phyloP scores from a whole-genome alignment of 2,797 vertebrate genomes.

The Bufotes viridis region DNA sequence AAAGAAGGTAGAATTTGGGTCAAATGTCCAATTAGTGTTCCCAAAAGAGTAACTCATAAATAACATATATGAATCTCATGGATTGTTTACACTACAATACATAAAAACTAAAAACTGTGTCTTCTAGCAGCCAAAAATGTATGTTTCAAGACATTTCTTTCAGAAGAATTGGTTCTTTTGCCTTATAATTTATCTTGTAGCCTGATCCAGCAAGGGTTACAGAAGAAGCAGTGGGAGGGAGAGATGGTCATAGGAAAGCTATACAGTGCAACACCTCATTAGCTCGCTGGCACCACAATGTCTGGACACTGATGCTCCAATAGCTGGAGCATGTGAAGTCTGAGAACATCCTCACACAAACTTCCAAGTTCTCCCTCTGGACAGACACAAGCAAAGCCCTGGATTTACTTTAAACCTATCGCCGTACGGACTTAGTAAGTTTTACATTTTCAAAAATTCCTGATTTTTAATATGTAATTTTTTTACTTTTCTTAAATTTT shows the following conservation, averaged over 20 bases:
- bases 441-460: neutral
- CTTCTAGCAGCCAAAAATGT: neutral
- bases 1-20: no score
- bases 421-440: neutral
- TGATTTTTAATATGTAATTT: neutral
- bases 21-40: no score
- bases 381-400: neutral
- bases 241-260: constrained; percentile 30
- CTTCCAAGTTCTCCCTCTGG: constrained; percentile 26
- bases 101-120: neutral
- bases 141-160: no score
- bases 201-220: constrained; percentile 52
- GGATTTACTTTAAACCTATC: neutral
- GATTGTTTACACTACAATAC: no score
- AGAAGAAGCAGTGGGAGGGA: constrained; percentile 43
- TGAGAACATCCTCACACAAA: constrained; percentile 6
- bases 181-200: neutral
- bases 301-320: constrained; percentile 50
- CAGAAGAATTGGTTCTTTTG: neutral
- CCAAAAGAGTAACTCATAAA: no score
- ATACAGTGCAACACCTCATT: constrained; percentile 58
- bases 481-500: neutral
- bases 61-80: no score
- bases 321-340: neutral
- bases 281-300: constrained; percentile 61